Base-by-base conservation (phyloP, 2,888 invertebrate species). In the Papilio gigon region DNA sequence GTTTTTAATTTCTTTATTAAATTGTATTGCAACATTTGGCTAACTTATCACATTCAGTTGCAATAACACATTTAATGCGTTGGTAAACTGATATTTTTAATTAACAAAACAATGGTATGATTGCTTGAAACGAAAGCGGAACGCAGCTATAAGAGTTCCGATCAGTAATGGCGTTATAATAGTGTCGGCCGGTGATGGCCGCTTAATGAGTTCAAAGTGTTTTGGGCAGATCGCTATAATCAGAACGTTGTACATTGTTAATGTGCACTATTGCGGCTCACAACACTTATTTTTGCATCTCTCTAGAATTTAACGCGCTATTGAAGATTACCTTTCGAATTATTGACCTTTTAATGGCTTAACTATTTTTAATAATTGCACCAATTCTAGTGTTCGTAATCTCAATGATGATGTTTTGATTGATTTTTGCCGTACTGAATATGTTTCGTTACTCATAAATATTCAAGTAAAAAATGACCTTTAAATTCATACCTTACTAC, bases 101-200 rank as follows among this genome's bases (percentile, higher is more conserved):
- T n/a, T n/a, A n/a, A n/a, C n/a, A 53, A 22, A 63, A 17, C 8
- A 17, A 4, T 27, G 5, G 35, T 25, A 61, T 2, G 11, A 59
- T 50, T 65, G 17, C 14, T 40, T n/a, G 40, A 25, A 69, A 11
- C 30, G 3, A 25, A 75, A 74, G 72, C 72, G 75, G 72, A 77
- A 71, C 59, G 68, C 42, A 71, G 66, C 65, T 65, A 70, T 71
- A 50, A 60, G 66, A 42, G 70, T 71, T 61, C 64, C 67, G 71
- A 76, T 76, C 75, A 37, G 75, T 79, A 78, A 78, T 79, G 77
- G 73, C 73, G 71, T 78, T 77, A 77, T 78, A 79, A 78, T 79
- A 79, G 76, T 72, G 74, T 75, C 74, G 70, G 72, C 71, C 67
- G 73, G 72, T 77, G 76, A 75, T 76, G 73, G 71, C 70, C 63